phyloP scores from a whole-genome alignment of 2,888 invertebrate genomes.

The Acrobasis repandana region DNA sequence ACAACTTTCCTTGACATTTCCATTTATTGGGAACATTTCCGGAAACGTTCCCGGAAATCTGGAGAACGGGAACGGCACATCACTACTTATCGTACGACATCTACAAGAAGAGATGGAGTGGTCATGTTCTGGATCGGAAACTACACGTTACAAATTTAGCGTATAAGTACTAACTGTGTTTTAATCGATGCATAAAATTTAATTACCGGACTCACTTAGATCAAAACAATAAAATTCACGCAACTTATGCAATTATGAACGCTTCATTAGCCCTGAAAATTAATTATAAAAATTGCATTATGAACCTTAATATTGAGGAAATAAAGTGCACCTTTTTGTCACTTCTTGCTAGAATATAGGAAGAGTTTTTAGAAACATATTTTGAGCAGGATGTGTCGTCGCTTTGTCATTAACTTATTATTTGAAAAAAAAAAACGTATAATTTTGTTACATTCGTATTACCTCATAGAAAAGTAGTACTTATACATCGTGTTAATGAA shows the following conservation, averaged over 20 bases:
- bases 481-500: too few species aligned
- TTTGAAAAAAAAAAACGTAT: neutral
- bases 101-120: too few species aligned
- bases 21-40: too few species aligned
- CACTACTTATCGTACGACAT: too few species aligned
- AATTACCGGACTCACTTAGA: neutral
- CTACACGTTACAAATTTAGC: too few species aligned
- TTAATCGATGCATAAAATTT: constrained; percentile 29
- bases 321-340: neutral
- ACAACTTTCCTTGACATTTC: too few species aligned
- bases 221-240: neutral
- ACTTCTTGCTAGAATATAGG: neutral
- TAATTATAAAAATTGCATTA: neutral
- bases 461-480: too few species aligned
- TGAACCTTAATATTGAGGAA: neutral
- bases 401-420: neutral
- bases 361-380: neutral
- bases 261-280: neutral
- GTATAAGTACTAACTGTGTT: too few species aligned
- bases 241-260: neutral
- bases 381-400: neutral
- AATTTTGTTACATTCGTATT: neutral
- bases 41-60: too few species aligned
- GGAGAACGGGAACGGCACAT: too few species aligned
- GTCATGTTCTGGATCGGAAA: too few species aligned